Evolutionary conservation across 2,888 invertebrate species (phyloP).

Genomic region (Pseudoips prasinana): DNA sequence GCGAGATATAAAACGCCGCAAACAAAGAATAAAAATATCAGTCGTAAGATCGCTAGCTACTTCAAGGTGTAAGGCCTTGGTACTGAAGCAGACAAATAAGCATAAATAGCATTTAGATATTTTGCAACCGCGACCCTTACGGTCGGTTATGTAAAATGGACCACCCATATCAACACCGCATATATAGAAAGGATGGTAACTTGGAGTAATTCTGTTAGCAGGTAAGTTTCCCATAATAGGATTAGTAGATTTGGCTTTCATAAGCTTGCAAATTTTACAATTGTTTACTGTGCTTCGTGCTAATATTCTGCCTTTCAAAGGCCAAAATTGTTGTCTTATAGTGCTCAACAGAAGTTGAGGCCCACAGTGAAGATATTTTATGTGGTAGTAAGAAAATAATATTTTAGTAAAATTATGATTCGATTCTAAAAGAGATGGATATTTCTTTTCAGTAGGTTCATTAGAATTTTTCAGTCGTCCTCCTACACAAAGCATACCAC

Average conservation of each 20-base stretch:
- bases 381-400: too few species aligned
- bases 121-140: constrained; percentile 1
- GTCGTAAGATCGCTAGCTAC: constrained; percentile 1
- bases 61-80: constrained; percentile 2
- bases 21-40: background rate
- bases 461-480: too few species aligned
- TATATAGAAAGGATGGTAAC: background rate
- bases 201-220: background rate
- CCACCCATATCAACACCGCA: background rate
- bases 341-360: too few species aligned
- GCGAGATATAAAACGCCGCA: constrained; percentile 1
- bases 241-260: background rate
- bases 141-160: background rate
- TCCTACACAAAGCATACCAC: too few species aligned
- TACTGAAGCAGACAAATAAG: constrained; percentile 1
- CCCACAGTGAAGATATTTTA: too few species aligned
- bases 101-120: constrained; percentile 1
- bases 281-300: background rate
- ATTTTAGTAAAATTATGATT: too few species aligned
- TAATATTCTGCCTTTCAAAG: too few species aligned
- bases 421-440: too few species aligned
- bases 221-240: constrained; percentile 2
- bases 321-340: too few species aligned
- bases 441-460: too few species aligned
- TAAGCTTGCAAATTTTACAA: too few species aligned